Conservation (phyloP, 2,888 invertebrate species). For the Volucella bombylans region DNA sequence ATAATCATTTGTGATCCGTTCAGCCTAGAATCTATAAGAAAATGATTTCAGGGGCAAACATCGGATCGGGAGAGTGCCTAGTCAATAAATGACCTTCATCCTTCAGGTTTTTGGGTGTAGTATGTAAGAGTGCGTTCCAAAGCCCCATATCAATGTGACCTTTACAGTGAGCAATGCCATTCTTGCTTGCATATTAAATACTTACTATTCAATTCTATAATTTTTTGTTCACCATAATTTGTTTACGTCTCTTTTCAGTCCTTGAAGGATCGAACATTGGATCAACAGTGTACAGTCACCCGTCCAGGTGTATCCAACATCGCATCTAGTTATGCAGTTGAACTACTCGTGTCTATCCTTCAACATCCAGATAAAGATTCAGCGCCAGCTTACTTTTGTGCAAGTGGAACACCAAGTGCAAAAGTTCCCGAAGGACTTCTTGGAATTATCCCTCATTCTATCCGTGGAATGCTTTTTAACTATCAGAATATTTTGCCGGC, state of each 20-base stretch:
- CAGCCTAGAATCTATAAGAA: no score
- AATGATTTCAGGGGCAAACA: no score
- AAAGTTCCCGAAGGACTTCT: conserved; percentile 85
- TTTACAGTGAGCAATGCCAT: no score
- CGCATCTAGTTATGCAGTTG: conserved; percentile 95
- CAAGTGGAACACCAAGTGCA: conserved; percentile 75
- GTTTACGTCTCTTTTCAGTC: conserved; percentile 86
- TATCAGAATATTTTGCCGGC: conserved; percentile 93
- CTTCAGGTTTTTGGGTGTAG: no score
- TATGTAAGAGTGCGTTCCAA: no score
- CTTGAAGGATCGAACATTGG: conserved; percentile 93
- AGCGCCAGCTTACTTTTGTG: conserved; percentile 86
- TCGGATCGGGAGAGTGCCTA: no score
- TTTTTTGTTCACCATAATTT: neutral
- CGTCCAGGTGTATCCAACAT: conserved; percentile 96
- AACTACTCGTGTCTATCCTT: conserved; percentile 91
- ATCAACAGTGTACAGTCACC: conserved; percentile 99
- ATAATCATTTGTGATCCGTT: no score
- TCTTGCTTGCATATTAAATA: no score
- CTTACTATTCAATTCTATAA: neutral
- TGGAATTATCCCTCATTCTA: conserved; percentile 95
- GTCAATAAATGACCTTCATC: no score
- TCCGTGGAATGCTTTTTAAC: conserved; percentile 94
- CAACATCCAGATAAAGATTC: conserved; percentile 90
- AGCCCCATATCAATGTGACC: no score